These are phyloP conservation scores for Caradrina kadenii DNA, from an alignment of 2,888 invertebrate genomes.

Conservation along the genomic window DNA sequence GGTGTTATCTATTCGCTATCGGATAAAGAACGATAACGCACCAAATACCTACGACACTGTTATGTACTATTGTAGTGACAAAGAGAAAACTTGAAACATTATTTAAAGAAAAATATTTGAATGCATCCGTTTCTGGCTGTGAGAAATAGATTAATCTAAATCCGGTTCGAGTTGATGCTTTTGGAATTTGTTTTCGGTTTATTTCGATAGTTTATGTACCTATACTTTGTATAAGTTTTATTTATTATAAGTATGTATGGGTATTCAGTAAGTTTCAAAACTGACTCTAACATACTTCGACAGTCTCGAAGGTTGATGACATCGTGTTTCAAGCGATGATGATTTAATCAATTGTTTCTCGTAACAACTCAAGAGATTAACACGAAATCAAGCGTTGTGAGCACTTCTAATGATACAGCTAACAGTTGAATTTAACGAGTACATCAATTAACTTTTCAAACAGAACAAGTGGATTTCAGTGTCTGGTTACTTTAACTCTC, in stretches of 20 bases:
- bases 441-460: slow-evolving; percentile 15
- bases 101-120: slow-evolving; percentile 1
- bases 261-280: slow-evolving; percentile 11
- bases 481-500: neutral
- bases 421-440: slow-evolving; percentile 7
- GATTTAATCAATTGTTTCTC: slow-evolving; percentile 40
- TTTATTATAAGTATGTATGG: neutral
- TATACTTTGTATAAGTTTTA: neutral
- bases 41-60: slow-evolving; percentile 41
- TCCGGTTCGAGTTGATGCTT: neutral
- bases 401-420: neutral
- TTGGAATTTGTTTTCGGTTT: neutral
- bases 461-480: neutral
- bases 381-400: slow-evolving; percentile 24
- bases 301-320: slow-evolving; percentile 37
- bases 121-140: neutral
- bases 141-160: neutral
- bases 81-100: slow-evolving; percentile 17
- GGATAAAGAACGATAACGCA: slow-evolving; percentile 67
- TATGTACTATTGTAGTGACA: slow-evolving; percentile 14
- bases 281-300: slow-evolving; percentile 16
- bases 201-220: neutral
- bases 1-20: slow-evolving; percentile 66
- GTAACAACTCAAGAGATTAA: slow-evolving; percentile 37
- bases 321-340: slow-evolving; percentile 31